Conservation (phyloP, 2,888 invertebrate species). For the Pristionchus exspectatus region DNA sequence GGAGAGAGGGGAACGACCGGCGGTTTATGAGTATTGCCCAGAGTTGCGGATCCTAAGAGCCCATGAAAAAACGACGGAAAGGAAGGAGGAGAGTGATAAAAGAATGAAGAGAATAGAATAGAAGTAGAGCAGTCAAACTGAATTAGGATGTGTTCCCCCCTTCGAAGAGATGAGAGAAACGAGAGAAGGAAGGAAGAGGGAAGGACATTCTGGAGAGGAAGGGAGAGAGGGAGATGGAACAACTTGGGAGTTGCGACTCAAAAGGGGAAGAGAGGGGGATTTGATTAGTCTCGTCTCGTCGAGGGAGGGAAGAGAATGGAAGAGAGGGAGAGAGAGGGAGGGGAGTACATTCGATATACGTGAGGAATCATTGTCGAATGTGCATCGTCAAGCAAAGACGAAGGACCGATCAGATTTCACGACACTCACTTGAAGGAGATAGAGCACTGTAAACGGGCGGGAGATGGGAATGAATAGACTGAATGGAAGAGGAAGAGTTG, state of each 20-base stretch:
- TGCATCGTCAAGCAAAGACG: neutral
- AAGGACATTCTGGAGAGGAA: neutral
- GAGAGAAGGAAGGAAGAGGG: constrained; percentile 2
- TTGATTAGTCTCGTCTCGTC: neutral
- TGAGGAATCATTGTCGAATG: neutral
- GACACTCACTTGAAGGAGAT: neutral
- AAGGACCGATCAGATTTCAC: neutral
- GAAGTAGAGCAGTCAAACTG: neutral
- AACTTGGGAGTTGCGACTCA: neutral
- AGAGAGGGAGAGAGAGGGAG: neutral
- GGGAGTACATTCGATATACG: neutral
- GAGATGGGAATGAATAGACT: neutral
- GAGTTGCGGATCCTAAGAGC: neutral
- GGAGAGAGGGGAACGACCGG: neutral
- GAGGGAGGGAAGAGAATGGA: neutral
- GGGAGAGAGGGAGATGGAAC: neutral
- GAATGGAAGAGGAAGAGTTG: neutral
- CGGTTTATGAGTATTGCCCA: neutral
- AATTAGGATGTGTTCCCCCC: neutral
- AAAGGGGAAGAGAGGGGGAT: neutral
- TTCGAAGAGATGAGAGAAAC: neutral
- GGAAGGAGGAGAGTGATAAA: neutral
- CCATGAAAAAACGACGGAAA: neutral
- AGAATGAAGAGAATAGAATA: neutral
- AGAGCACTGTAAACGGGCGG: neutral